Percentiles rank a stretch among this genome's conserved stretches.
phyloP scores from a whole-genome alignment of 2,888 invertebrate species.

The Drosophila kambysellisi region DNA sequence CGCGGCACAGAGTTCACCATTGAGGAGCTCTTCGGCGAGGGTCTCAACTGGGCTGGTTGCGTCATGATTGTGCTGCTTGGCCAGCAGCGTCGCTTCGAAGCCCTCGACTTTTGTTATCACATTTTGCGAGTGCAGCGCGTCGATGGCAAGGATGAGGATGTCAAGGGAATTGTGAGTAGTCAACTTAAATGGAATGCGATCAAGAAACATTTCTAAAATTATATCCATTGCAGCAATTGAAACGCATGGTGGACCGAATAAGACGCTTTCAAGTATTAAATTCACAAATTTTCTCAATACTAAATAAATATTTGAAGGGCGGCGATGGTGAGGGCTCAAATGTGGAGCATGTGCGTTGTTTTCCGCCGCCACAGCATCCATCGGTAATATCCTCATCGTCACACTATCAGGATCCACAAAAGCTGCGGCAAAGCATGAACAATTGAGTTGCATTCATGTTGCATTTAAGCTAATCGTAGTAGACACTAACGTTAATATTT shows the following conservation, averaged over 20 bases:
- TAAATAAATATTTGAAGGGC: constrained; percentile 96
- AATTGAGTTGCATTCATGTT: constrained; percentile 64
- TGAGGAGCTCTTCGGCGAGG: constrained; percentile 99
- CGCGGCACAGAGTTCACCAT: constrained; percentile 98
- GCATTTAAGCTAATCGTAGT: constrained; percentile 61
- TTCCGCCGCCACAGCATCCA: constrained; percentile 96
- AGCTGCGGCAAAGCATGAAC: constrained; percentile 86
- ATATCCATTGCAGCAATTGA: constrained; percentile 90
- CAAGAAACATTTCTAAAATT: not conserved
- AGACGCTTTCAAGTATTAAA: constrained; percentile 99
- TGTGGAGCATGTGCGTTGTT: constrained; percentile 98
- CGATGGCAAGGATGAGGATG: constrained; percentile 97
- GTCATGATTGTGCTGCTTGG: constrained; percentile 97
- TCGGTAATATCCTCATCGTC: constrained; percentile 86
- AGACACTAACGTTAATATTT: constrained; percentile 49
- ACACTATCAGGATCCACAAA: constrained; percentile 88
- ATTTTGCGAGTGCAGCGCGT: constrained; percentile 97
- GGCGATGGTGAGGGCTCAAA: constrained; percentile 93
- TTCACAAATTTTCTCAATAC: constrained; percentile 98
- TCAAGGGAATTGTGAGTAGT: constrained; percentile 96
- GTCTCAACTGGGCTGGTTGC: constrained; percentile 99
- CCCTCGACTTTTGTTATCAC: constrained; percentile 99
- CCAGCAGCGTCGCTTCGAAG: constrained; percentile 98
- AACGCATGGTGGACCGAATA: constrained; percentile 98
- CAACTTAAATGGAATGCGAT: not conserved